Evolutionary conservation across 1,140 invertebrate genomes (phyloP).

Genomic region (Hylyphantes graminicola): DNA sequence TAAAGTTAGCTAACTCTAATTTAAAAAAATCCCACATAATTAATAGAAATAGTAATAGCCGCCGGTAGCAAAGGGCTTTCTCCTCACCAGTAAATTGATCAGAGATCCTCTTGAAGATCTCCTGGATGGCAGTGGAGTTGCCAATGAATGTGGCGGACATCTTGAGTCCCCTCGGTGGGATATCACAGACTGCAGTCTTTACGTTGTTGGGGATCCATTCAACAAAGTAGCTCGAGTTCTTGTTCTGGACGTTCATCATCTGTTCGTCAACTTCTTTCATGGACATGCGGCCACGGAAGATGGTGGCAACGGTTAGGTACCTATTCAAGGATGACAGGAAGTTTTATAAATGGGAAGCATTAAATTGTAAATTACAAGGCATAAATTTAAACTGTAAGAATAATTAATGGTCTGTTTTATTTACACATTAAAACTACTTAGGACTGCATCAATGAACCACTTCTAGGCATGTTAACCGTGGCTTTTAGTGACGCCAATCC

Average conservation of each 20-base stretch:
- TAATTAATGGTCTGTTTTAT: not conserved
- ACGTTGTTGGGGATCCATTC: slow-evolving; percentile 71
- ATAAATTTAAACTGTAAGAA: not conserved
- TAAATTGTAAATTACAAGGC: not conserved
- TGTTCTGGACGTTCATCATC: slow-evolving; percentile 83
- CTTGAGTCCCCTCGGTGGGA: slow-evolving; percentile 69
- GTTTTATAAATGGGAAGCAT: not conserved
- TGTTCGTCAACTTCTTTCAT: slow-evolving; percentile 86
- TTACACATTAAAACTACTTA: too few relatives aligned
- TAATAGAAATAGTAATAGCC: not conserved
- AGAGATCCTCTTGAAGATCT: slow-evolving; percentile 67
- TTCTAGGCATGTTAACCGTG: too few relatives aligned
- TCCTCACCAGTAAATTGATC: slow-evolving; percentile 68
- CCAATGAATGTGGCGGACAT: slow-evolving; percentile 69
- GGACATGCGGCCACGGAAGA: slow-evolving; percentile 94
- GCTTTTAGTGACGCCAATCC: too few relatives aligned
- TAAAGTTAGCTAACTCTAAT: not conserved
- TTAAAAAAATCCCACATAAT: not conserved
- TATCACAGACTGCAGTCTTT: slow-evolving; percentile 70
- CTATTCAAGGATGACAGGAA: not conserved
- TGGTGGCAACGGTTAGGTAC: slow-evolving; percentile 92
- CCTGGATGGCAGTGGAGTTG: slow-evolving; percentile 69
- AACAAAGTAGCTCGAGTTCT: slow-evolving; percentile 73
- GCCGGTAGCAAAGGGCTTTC: not conserved
- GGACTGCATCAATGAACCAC: too few relatives aligned